Conservation (phyloP, 2,888 invertebrate species). For the Rhodophaea formosa region DNA sequence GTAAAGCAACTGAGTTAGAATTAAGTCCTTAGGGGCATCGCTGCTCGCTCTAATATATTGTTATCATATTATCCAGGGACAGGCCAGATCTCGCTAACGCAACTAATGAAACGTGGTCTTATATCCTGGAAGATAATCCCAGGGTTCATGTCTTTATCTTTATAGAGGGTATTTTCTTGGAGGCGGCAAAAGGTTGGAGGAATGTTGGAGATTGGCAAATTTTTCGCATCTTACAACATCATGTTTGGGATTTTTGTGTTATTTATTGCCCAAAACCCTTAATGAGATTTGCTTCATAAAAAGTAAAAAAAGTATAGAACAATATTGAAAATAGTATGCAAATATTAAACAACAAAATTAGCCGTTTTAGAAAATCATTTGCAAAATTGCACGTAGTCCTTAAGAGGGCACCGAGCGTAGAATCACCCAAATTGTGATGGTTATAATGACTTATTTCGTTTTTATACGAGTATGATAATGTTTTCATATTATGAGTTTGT, state of each 20-base stretch:
- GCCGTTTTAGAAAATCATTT: no score
- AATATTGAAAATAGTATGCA: no score
- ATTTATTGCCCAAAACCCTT: background rate
- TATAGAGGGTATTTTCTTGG: constrained; percentile 27
- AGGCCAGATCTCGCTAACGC: constrained; percentile 44
- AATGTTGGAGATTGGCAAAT: background rate
- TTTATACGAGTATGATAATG: no score
- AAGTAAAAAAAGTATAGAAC: no score
- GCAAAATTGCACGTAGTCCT: no score
- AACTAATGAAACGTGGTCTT: constrained; percentile 54
- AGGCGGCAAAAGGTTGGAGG: background rate
- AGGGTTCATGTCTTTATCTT: constrained; percentile 41
- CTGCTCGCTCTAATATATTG: constrained; percentile 50
- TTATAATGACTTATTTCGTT: no score
- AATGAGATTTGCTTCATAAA: no score
- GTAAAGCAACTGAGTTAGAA: background rate
- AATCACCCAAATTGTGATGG: no score
- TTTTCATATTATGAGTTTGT: no score
- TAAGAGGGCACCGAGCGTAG: no score
- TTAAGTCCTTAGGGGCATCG: constrained; percentile 39
- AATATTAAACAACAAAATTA: no score
- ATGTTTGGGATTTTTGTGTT: background rate
- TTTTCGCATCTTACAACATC: background rate
- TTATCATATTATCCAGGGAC: constrained; percentile 49
- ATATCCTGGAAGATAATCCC: constrained; percentile 46